Conservation (phyloP, 2,113 vertebrate genomes). For the Actenoides lindsayi region DNA sequence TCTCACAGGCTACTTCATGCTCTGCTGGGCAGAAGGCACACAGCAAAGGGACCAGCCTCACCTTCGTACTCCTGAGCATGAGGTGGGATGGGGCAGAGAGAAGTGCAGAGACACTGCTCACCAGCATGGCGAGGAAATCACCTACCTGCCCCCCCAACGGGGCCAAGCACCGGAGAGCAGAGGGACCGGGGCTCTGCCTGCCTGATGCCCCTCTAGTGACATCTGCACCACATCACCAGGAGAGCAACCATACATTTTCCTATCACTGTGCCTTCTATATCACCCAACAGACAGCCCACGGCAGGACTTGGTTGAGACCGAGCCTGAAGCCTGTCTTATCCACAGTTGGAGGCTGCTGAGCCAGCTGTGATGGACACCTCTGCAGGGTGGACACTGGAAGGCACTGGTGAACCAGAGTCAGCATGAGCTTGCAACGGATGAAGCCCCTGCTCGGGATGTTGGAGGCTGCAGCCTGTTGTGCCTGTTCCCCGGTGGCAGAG, state of each 20-base stretch:
- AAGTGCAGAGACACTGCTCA: not conserved
- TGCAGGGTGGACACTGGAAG: not conserved
- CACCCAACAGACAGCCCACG: not conserved
- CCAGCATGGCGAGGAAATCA: not conserved
- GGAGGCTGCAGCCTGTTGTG: not conserved
- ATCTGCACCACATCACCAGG: not conserved
- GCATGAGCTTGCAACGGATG: not conserved
- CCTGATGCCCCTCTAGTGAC: no score
- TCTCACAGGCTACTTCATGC: not conserved
- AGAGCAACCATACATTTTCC: rapidly evolving
- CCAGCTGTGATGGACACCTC: not conserved
- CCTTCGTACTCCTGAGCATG: not conserved
- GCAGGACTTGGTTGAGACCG: not conserved
- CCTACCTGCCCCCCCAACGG: not conserved
- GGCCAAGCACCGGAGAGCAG: not conserved
- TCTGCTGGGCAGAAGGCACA: not conserved
- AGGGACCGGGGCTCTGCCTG: not conserved
- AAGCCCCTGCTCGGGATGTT: not conserved
- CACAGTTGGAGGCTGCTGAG: not conserved
- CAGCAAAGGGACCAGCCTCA: not conserved
- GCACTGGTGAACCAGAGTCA: not conserved
- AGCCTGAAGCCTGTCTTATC: not conserved
- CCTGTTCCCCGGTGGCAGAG: not conserved
- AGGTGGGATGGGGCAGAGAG: rapidly evolving
- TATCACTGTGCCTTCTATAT: not conserved